Evolutionary conservation across 2,797 vertebrate genomes (phyloP).

Genomic region (Nannoperca australis): DNA sequence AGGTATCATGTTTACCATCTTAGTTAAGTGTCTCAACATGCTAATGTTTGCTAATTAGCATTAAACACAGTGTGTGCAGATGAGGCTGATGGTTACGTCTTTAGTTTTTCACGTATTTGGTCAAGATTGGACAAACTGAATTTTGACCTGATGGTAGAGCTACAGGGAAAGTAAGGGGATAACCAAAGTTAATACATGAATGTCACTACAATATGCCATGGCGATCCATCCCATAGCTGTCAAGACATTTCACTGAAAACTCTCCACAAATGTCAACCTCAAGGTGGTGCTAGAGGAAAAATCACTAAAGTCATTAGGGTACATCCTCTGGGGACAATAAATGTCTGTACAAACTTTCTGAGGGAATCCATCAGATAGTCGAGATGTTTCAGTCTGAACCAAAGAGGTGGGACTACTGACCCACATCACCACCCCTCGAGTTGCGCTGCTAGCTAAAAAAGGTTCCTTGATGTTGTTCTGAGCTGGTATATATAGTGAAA

Average conservation of each 20-base stretch:
- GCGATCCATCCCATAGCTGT: neutral
- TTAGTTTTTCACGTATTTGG: constrained; percentile 3
- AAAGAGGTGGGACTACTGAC: neutral
- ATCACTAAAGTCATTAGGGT: neutral
- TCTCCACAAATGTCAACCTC: neutral
- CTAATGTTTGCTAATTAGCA: neutral
- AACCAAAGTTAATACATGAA: neutral
- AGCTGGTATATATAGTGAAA: constrained; percentile 20
- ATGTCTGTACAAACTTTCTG: neutral
- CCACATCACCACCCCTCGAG: neutral
- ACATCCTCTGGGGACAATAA: constrained; percentile 1
- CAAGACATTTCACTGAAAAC: neutral
- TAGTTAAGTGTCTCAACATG: neutral
- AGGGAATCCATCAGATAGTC: neutral
- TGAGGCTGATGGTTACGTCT: neutral
- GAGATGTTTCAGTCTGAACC: neutral
- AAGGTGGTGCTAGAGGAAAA: neutral
- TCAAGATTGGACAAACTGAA: neutral
- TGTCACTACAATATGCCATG: neutral
- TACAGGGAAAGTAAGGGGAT: neutral
- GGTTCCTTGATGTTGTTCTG: constrained; percentile 1
- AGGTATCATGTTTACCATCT: neutral
- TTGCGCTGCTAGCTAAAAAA: neutral
- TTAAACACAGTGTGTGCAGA: neutral
- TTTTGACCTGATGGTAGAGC: neutral